phyloP scores from a whole-genome alignment of 2,113 vertebrate genomes.

The Tichodroma muraria region DNA sequence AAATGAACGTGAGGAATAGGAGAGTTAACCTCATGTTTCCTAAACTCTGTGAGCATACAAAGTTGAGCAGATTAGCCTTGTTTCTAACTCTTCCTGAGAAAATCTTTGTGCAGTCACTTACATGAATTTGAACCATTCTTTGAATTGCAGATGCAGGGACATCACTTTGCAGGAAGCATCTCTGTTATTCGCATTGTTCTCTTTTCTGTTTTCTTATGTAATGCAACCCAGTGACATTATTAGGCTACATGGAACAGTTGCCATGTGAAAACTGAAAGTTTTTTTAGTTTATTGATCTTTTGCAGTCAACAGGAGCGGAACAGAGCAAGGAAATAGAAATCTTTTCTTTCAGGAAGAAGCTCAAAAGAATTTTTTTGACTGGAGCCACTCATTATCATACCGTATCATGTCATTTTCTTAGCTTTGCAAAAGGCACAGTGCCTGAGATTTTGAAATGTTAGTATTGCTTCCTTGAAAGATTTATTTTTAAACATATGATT shows the following conservation, averaged over 20 bases:
- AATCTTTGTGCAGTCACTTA: neutral
- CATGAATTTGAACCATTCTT: neutral
- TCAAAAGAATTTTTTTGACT: conserved; percentile 10
- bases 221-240: conserved; percentile 36
- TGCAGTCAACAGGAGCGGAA: neutral
- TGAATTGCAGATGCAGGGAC: conserved; percentile 28
- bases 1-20: neutral
- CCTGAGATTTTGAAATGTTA: conserved; percentile 40
- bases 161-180: neutral
- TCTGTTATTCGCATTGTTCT: neutral
- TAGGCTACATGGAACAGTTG: conserved; percentile 26
- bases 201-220: neutral
- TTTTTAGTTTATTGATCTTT: conserved; percentile 22
- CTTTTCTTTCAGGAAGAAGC: conserved; percentile 14
- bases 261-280: neutral
- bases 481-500: conserved; percentile 33
- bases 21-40: neutral
- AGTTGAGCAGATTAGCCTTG: neutral
- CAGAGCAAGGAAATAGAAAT: neutral
- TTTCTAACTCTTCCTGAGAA: neutral
- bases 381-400: conserved; percentile 34
- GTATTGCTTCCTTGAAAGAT: conserved; percentile 8
- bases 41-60: neutral
- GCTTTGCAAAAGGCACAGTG: conserved; percentile 10
- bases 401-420: conserved; percentile 4